Conservation (phyloP, 2,888 invertebrate genomes). For the Hypena proboscidalis region DNA sequence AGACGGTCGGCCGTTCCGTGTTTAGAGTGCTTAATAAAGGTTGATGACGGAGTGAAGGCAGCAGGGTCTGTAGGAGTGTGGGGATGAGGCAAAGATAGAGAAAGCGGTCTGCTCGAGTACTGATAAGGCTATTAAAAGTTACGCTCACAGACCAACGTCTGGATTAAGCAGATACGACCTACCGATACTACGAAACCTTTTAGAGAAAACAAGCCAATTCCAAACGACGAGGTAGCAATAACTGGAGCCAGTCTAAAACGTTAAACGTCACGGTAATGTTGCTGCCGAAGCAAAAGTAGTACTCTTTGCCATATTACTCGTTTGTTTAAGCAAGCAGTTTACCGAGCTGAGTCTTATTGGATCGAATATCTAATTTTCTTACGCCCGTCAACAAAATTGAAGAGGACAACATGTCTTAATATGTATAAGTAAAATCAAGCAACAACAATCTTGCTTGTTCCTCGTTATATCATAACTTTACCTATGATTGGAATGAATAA, state of each 20-base stretch:
- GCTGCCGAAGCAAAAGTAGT: slow-evolving; percentile 48
- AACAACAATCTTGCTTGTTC: too few relatives aligned
- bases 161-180: slow-evolving; percentile 68
- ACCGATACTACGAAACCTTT: slow-evolving; percentile 62
- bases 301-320: slow-evolving; percentile 43
- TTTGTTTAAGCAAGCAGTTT: slow-evolving; percentile 48
- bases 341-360: slow-evolving; percentile 47
- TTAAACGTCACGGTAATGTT: slow-evolving; percentile 52
- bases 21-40: slow-evolving; percentile 68
- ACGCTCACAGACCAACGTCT: slow-evolving; percentile 68
- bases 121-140: slow-evolving; percentile 84
- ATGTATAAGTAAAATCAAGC: too few relatives aligned
- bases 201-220: slow-evolving; percentile 48
- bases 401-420: slow-evolving; percentile 2
- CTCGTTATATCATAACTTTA: too few relatives aligned
- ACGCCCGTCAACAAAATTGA: slow-evolving; percentile 7
- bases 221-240: slow-evolving; percentile 53
- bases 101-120: slow-evolving; percentile 70
- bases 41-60: slow-evolving; percentile 53
- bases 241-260: slow-evolving; percentile 47
- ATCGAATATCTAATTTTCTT: slow-evolving; percentile 40
- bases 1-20: slow-evolving; percentile 48
- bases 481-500: too few relatives aligned
- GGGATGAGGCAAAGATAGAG: slow-evolving; percentile 60
- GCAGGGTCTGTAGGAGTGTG: slow-evolving; percentile 45